These are phyloP conservation scores for Leptestheria dahalacensis DNA, from an alignment of 1,140 invertebrate genomes.

Conservation along the genomic window DNA sequence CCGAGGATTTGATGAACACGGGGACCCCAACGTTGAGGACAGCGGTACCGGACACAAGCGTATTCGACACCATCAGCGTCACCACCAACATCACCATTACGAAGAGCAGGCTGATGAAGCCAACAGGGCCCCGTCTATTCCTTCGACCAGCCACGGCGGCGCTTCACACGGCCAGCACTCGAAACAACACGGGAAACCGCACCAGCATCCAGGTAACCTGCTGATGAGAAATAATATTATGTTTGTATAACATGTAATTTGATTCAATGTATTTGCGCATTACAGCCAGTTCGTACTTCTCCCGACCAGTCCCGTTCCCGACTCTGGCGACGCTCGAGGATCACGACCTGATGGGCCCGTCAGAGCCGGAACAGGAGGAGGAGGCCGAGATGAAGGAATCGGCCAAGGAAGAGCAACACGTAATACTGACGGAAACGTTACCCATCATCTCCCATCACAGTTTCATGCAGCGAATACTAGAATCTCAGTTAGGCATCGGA, in stretches of 20 bases:
- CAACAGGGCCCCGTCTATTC: background rate
- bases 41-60: background rate
- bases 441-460: background rate
- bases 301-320: background rate
- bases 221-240: no score
- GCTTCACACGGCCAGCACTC: background rate
- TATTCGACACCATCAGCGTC: background rate
- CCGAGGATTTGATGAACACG: no score
- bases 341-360: conserved; percentile 4
- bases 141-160: no score
- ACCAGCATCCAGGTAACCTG: background rate
- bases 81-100: background rate
- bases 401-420: background rate
- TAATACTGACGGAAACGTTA: background rate
- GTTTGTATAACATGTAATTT: background rate
- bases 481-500: background rate
- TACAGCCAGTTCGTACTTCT: background rate
- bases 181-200: background rate
- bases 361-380: conserved; percentile 2
- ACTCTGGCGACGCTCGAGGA: conserved; percentile 13
- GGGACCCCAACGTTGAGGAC: background rate
- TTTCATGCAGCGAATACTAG: background rate
- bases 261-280: background rate
- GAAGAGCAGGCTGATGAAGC: conserved; percentile 8
- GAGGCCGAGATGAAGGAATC: background rate